Base-by-base conservation (phyloP, 2,888 invertebrate genomes). In the Drosophila ezoana region DNA sequence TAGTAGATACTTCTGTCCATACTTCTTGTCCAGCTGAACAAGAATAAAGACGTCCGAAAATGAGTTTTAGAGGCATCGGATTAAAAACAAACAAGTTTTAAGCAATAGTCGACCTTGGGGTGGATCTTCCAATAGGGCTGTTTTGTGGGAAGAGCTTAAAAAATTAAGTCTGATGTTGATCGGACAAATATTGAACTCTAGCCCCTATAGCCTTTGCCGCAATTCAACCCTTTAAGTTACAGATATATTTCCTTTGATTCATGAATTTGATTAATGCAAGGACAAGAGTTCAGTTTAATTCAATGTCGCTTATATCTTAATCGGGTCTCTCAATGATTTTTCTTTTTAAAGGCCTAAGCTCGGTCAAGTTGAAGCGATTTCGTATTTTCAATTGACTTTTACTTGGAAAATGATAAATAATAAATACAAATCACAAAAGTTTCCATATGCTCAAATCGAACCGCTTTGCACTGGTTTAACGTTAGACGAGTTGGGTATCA, bases 301-400 rank as follows among this genome's bases (percentile, higher is more conserved):
- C 66, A 87, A 83, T 74, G 86, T 62, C 77, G 45, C 28, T 61
- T 80, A 68, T 67, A 80, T 80, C 45, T 69, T 69, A 75, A 87
- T 76, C 86, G 53, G 18, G 13, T 32, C 18, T 37, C 11, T 32
- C 40, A 44, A 43, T 61, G 23, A 56, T 28, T 28, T 51, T 59
- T 41, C 20, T 52, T 51, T 48, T 44, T 53, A 44, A 48, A 23
- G 14, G 9, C 20, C 11, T 32, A 52, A 85, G 67, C 33, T 63
- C 77, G 88, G 83, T 86, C 86, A 83, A 87, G 75, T 82, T 82
- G 65, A 72, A 64, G 28, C 33, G 59, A 59, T 66, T 67, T 69
- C 43, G 14, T 32, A 35, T 62, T 43, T 54, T 61, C 71, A 77
- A 71, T 76, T 79, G 79, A 33, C 52, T 56, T 62, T 49, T 20